Base-by-base conservation (phyloP, 2,888 invertebrate genomes). In the Drosophila helvetica region DNA sequence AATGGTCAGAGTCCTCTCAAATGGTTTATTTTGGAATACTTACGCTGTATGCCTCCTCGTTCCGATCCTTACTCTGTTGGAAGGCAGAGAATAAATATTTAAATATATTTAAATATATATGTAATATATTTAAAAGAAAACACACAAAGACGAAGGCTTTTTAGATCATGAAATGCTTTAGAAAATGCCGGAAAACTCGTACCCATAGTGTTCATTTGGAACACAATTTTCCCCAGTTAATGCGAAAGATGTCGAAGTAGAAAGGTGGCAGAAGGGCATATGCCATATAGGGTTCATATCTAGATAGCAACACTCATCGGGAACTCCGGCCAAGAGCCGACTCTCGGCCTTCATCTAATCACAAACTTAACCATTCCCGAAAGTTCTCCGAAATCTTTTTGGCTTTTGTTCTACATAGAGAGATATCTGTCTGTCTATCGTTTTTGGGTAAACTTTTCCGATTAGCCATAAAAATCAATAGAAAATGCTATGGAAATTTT, bases 351-450 rank as follows among this genome's bases (percentile, higher is more conserved):
- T 38, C 38, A 38, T 15, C 38, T 38, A 15, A 38, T 38, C 38
- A 80, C 67, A 78, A 73, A 68, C 67, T 76, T 77, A 69, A 69
- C 69, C 69, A 66, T 66, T 66, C 45, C 58, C 66, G 50, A 68
- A 42, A 38, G 25, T 66, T 66, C 50, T 57, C 75, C 83, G 88
- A 66, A 66, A 69, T 70, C 25, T 66, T 43, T 30, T 56, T 43
- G 70, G n/a, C 65, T 55, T 69, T 68, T 38, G 15, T 4, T n/a
- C 27, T 8, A 27, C 27, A 27, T 27, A 8, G 7, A 7, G 7
- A 8, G 1, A 7, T 27, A 27, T 25, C 8, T 25, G 8, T 25
- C 25, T 25, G 2, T 25, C 30, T 30, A 10, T n/a, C 6, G 38
- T 47, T 63, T 52, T 30, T 65, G 38, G 48, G 9, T 38, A 52